Conservation (phyloP, 2,888 invertebrate species). For the Altica lythri region DNA sequence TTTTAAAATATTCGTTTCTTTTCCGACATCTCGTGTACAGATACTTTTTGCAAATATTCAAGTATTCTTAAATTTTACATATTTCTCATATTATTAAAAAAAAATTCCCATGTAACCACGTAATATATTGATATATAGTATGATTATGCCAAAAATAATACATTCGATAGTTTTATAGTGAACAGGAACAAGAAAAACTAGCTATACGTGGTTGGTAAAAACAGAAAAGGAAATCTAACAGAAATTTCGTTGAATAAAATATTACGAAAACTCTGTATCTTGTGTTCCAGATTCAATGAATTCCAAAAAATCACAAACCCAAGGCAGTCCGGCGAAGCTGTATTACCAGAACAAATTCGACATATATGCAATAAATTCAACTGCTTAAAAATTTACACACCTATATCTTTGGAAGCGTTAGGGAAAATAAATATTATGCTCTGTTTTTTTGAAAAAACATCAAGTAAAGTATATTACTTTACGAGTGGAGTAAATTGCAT, state of each 20-base stretch:
- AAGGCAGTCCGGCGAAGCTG: conserved; percentile 1
- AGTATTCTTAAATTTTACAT: too few relatives aligned
- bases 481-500: too few relatives aligned
- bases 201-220: conserved; percentile 5
- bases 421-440: too few relatives aligned
- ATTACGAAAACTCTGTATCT: conserved; percentile 14
- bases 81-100: too few relatives aligned
- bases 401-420: too few relatives aligned
- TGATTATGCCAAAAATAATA: conserved; percentile 8
- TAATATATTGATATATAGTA: too few relatives aligned
- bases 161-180: conserved; percentile 1
- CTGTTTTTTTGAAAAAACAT: too few relatives aligned
- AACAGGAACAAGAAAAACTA: conserved; percentile 6
- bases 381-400: not conserved
- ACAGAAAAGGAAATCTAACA: conserved; percentile 8
- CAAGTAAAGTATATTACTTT: too few relatives aligned
- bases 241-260: conserved; percentile 11
- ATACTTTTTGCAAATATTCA: too few relatives aligned
- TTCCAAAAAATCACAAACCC: not conserved
- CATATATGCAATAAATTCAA: conserved; percentile 1
- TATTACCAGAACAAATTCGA: not conserved
- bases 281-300: conserved; percentile 10
- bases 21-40: too few relatives aligned
- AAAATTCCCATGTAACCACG: too few relatives aligned
- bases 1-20: too few relatives aligned